Evolutionary conservation across 2,113 vertebrate species (phyloP), one percentile per base, ranked within the genome.

Genomic region (Platycercus adscitus): DNA sequence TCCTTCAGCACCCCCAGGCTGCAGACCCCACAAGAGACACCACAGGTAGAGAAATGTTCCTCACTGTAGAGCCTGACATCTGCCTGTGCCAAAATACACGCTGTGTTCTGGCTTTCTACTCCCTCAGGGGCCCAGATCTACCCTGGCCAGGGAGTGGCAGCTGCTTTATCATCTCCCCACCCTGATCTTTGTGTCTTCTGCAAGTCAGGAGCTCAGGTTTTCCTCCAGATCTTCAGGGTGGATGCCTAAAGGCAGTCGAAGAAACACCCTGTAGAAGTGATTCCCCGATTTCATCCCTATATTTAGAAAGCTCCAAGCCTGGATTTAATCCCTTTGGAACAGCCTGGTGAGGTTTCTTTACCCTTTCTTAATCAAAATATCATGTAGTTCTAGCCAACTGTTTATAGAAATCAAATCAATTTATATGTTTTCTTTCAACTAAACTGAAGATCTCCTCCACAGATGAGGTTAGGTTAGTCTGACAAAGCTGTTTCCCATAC

Each of bases 291-390:
- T 63, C 24, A 18, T 60, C 35, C 60, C 64, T 78, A 24, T 83
- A 25, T 86, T 93, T 88, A 89, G 83, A 43, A 92, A 93, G 60
- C 23, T 53, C 39, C 15, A 11, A 81, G 56, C 24, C 60, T 68
- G 77, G 29, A 79, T 88, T 72, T 84, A 91, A 91, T 79, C 56
- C 43, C 41, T 81, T 56, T 73, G 66, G 76, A 82, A 79, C 6
- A 10, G 37, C 50, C 61, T 65, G 24, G 61, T 81, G 77, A 83
- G 39, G 35, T 47, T 95, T 81, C 69, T 78, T 84, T 87, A 55
- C 72, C 9, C 60, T 61, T 73, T 61, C 82, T 71, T 95, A 87
- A 81, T 82, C 52, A 87, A 92, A 93, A 64, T 52, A 68, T 19
- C 11, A 4, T 33, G 29, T 11, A 5, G 26, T 55, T 89, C 77